A percentile compares a stretch with the other conserved stretches of the same genome.
Evolutionary conservation across 2,113 vertebrate genomes (phyloP).

Genomic region (Dasypus novemcinctus): DNA sequence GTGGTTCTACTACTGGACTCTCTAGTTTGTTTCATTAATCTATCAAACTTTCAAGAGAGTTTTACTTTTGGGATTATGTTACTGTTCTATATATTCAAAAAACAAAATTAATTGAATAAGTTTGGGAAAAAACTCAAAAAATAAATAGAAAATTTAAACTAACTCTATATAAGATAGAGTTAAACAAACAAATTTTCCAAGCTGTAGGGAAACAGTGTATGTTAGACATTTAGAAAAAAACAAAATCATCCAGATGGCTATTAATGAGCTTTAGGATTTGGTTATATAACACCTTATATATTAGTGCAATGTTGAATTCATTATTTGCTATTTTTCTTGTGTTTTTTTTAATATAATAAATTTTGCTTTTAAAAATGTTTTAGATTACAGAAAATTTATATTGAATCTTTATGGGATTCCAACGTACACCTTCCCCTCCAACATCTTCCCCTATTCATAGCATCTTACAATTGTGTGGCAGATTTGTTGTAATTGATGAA

Average conservation of each 20-base stretch:
- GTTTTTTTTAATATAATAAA: not conserved
- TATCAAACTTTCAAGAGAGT: not conserved
- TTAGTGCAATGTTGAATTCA: not conserved
- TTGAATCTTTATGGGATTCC: too few species aligned
- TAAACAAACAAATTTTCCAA: not conserved
- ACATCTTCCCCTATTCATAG: too few species aligned
- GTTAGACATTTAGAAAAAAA: not conserved
- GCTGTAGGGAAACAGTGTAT: not conserved
- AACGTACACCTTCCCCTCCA: too few species aligned
- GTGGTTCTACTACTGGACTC: not conserved
- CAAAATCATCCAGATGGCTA: not conserved
- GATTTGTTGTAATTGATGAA: too few species aligned
- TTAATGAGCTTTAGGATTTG: not conserved
- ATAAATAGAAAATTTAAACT: not conserved
- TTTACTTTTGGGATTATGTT: not conserved
- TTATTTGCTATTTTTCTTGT: not conserved
- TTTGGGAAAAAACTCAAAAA: not conserved
- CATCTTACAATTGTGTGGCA: too few species aligned
- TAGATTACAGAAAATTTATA: too few species aligned
- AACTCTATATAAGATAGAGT: not conserved
- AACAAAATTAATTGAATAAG: not conserved
- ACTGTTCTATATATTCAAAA: not conserved
- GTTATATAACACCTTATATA: not conserved
- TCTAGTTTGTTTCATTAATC: not conserved
- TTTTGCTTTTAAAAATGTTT: too few species aligned